Conservation (phyloP, 1,140 invertebrate species). For the Calycopis cecrops region DNA sequence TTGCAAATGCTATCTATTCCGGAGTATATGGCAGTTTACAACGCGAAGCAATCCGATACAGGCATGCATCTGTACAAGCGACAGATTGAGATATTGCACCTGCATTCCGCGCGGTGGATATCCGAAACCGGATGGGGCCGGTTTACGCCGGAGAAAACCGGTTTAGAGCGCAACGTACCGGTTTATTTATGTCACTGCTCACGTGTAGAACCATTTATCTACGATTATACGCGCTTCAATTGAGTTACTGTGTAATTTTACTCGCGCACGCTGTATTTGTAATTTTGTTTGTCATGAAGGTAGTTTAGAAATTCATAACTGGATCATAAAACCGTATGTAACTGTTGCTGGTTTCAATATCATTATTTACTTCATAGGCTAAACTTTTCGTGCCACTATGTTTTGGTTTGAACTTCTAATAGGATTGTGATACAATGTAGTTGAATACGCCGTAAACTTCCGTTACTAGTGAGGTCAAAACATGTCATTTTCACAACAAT, state of each 20-base stretch:
- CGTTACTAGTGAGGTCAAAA: too few relatives aligned
- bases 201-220: conserved; percentile 13
- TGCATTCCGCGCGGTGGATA: conserved; percentile 28
- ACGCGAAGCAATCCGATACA: conserved; percentile 27
- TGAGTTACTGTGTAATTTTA: conserved; percentile 17
- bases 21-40: conserved; percentile 20
- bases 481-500: too few relatives aligned
- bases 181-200: conserved; percentile 26
- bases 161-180: conserved; percentile 21
- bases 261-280: neutral
- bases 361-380: too few relatives aligned
- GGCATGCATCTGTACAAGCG: conserved; percentile 27
- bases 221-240: conserved; percentile 19
- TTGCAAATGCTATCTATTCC: conserved; percentile 17
- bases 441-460: too few relatives aligned
- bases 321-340: too few relatives aligned
- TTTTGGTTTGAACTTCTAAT: too few relatives aligned
- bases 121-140: conserved; percentile 29
- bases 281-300: conserved; percentile 6
- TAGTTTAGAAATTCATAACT: neutral
- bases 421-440: too few relatives aligned
- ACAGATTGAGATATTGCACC: conserved; percentile 39
- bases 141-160: conserved; percentile 27
- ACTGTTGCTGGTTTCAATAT: too few relatives aligned
- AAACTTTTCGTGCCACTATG: too few relatives aligned